Percentiles rank a stretch among this genome's conserved stretches.
Evolutionary conservation across 2,113 vertebrate species (phyloP).

Genomic region (Podilymbus podiceps): DNA sequence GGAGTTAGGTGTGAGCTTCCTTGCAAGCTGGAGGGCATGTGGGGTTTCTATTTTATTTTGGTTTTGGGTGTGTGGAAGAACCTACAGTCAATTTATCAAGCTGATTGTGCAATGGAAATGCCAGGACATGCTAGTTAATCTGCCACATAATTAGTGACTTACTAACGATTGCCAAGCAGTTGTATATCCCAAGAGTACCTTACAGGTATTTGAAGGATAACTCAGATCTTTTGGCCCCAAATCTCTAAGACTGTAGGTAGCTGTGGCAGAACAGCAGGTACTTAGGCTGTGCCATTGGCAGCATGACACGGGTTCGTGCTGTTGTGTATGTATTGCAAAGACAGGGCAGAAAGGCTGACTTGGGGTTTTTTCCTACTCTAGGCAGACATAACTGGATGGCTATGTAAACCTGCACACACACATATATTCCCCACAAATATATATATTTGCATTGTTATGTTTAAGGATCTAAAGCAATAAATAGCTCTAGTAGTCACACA

Average conservation of each 20-base stretch:
- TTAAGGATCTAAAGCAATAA: background rate
- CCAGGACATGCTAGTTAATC: background rate
- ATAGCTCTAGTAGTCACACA: background rate
- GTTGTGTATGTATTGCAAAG: background rate
- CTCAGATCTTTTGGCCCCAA: background rate
- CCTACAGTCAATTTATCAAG: background rate
- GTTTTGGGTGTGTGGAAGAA: background rate
- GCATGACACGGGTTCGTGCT: rapidly evolving
- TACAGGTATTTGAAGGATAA: background rate
- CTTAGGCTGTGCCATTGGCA: background rate
- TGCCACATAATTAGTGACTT: background rate
- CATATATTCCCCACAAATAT: background rate
- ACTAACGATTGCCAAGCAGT: background rate
- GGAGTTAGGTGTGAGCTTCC: background rate
- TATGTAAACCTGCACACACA: background rate
- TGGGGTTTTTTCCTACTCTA: background rate
- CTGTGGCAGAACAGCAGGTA: background rate
- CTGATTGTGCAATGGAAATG: background rate
- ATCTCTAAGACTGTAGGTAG: background rate
- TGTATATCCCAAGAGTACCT: background rate
- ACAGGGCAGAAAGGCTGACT: background rate
- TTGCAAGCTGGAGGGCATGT: rapidly evolving
- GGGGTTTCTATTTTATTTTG: background rate
- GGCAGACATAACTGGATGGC: background rate
- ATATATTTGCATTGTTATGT: background rate